Conservation (phyloP, 2,113 vertebrate species). For the Paracanthobrama guichenoti region DNA sequence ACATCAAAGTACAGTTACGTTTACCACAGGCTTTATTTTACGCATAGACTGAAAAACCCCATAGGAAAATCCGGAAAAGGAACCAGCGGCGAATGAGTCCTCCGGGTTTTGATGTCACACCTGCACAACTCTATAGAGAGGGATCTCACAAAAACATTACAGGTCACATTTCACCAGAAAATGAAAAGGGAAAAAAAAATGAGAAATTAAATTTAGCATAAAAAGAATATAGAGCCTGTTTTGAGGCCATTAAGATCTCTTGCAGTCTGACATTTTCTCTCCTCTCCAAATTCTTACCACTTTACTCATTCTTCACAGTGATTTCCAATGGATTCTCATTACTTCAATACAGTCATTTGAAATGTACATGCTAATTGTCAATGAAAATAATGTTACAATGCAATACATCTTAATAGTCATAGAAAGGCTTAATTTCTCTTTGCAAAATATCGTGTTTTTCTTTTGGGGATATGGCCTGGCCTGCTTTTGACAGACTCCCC, state of each 20-base stretch:
- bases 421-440: too few species aligned
- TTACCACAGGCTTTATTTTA: too few species aligned
- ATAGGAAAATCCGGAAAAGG: too few species aligned
- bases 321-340: background rate
- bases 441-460: background rate
- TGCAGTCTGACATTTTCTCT: background rate
- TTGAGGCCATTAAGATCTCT: background rate
- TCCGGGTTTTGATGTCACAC: too few species aligned
- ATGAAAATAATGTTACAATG: background rate
- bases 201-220: background rate
- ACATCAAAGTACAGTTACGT: too few species aligned
- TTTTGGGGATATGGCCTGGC: background rate
- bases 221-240: background rate
- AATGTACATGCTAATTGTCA: background rate
- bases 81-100: too few species aligned
- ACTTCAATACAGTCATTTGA: background rate
- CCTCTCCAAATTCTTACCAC: background rate
- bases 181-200: background rate
- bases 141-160: background rate
- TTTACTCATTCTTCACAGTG: background rate
- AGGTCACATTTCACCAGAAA: background rate
- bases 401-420: background rate
- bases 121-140: too few species aligned
- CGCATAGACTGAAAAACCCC: too few species aligned
- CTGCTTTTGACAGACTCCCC: background rate